Base-by-base conservation (phyloP, 2,113 vertebrate species). In the Pachycephala philippinensis region DNA sequence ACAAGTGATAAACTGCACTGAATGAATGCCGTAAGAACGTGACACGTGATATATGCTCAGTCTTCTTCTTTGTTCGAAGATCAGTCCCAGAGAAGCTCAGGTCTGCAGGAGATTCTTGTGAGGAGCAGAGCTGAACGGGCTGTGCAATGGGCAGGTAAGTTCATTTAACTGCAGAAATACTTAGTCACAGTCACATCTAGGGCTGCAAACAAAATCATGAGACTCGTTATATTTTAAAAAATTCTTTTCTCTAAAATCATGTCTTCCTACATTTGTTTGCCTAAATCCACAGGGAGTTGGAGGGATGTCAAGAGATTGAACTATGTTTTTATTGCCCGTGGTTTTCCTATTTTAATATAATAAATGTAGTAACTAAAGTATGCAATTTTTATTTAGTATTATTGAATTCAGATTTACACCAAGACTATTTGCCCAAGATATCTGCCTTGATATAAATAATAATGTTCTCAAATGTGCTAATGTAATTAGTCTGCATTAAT, bases 31-130 rank as follows among this genome's bases (percentile, higher is more conserved):
- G 15, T 6, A 19, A 8, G 13, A 20, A 27, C 5, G 5, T 15
- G 10, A 42, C 20, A 5, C 0, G 0, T 1, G 2, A 3, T 18
- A 9, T 2, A 0, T 6, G 26, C 8, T 89, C 2, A 4, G 1
- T 2, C 0, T 31, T 40, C 2, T 15, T 40, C 2, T 28, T 47
- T 60, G 1, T 26, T 64, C 1, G 7, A 4, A 59, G 28, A 7
- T 47, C 1, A 3, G 9, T 12, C 2, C 1, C 1, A 3, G 42
- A 23, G 17, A 20, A 31, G 31, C 1, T 12, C 4, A 1, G 4
- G 8, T 7, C 3, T 56, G 24, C 1, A 2, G 8, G 26, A 33
- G 21, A 1, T 35, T 15, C 6, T 10, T 7, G 5, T 22, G 27
- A 44, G 44, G 30, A 35, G 24, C 9, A 0, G 4, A 11, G 2